phyloP scores from a whole-genome alignment of 2,113 vertebrate genomes.

The Paraplagusia blochii region DNA sequence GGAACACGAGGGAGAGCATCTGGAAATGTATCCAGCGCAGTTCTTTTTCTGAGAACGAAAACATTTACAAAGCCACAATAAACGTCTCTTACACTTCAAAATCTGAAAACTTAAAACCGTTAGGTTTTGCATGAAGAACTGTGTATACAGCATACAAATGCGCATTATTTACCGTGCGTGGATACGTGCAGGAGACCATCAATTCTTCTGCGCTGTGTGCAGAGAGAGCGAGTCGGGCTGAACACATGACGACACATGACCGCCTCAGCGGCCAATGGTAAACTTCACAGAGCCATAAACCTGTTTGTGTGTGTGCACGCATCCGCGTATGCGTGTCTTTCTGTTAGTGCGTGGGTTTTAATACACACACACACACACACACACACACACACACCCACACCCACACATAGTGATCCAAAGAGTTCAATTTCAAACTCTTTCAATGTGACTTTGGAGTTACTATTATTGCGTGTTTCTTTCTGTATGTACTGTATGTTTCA shows the following conservation, averaged over 20 bases:
- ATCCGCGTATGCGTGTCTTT: neutral
- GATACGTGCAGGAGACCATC: slow-evolving; percentile 35
- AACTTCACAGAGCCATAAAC: slow-evolving; percentile 40
- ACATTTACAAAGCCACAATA: too few relatives aligned
- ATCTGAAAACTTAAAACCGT: too few relatives aligned
- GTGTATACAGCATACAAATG: neutral
- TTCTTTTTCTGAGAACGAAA: too few relatives aligned
- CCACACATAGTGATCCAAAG: neutral
- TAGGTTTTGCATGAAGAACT: neutral
- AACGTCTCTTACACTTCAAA: too few relatives aligned
- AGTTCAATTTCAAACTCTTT: too few relatives aligned
- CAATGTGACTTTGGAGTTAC: too few relatives aligned
- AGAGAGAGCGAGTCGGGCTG: slow-evolving; percentile 43
- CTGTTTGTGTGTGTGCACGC: slow-evolving; percentile 11
- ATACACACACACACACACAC: slow-evolving; percentile 2
- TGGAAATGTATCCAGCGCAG: neutral
- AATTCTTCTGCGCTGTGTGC: slow-evolving; percentile 20
- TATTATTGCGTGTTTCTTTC: too few relatives aligned
- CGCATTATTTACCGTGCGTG: slow-evolving; percentile 31
- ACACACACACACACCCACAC: too few relatives aligned
- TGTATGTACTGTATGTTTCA: too few relatives aligned
- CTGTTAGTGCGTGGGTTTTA: slow-evolving; percentile 5
- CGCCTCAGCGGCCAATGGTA: slow-evolving; percentile 52
- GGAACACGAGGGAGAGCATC: neutral
- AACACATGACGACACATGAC: slow-evolving; percentile 59